Percentiles rank a stretch among this genome's conserved stretches.
Conservation (phyloP, 2,888 invertebrate genomes). For the Erpobdella octoculata region DNA sequence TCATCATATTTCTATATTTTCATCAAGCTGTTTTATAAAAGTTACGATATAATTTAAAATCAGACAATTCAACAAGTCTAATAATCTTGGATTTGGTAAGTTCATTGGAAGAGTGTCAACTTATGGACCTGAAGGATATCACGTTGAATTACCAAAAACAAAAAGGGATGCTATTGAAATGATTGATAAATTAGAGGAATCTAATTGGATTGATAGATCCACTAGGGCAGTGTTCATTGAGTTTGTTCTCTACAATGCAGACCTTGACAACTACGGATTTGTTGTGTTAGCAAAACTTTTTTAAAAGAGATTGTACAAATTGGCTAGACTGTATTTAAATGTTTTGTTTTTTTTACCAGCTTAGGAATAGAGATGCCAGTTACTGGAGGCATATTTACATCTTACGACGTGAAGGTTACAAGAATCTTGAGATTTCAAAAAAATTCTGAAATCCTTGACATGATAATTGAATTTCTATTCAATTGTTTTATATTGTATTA, state of each 20-base stretch:
- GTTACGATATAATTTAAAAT: background rate
- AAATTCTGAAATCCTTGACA: background rate
- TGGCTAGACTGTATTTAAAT: background rate
- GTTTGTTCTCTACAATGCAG: conserved; percentile 38
- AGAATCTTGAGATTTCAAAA: background rate
- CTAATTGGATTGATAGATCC: conserved; percentile 36
- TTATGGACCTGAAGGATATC: conserved; percentile 38
- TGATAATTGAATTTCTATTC: conserved; percentile 10
- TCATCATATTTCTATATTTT: background rate
- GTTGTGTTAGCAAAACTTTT: background rate
- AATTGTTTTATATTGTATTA: conserved; percentile 19
- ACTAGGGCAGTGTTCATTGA: conserved; percentile 37
- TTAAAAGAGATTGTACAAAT: background rate
- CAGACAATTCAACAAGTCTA: background rate
- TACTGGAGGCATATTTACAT: conserved; percentile 19
- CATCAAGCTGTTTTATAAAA: background rate
- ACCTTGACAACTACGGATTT: background rate
- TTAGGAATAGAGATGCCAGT: conserved; percentile 22
- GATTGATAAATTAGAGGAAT: conserved; percentile 23
- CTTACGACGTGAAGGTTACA: background rate
- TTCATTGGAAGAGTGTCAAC: conserved; percentile 14
- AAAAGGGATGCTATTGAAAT: conserved; percentile 22
- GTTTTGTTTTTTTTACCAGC: conserved; percentile 2
- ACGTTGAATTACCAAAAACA: conserved; percentile 33
- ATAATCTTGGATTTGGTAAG: conserved; percentile 13